These are phyloP conservation scores for Homarus gammarus DNA, from an alignment of 2,888 invertebrate genomes.

Conservation along the genomic window DNA sequence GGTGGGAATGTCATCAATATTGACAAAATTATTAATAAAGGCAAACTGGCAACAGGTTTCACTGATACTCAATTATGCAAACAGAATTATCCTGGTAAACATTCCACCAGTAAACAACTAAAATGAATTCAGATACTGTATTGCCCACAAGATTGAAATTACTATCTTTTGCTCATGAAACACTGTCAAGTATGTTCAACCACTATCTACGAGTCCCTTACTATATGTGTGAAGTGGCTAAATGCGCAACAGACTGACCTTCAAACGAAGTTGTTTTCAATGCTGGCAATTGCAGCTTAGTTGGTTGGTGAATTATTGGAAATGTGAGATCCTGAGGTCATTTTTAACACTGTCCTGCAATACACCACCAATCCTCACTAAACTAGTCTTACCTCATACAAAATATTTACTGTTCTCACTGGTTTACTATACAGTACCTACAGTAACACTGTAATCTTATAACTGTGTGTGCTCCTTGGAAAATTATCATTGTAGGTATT, in stretches of 20 bases:
- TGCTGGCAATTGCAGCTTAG: conserved; percentile 1
- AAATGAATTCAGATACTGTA: neutral
- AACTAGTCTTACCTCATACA: conserved; percentile 4
- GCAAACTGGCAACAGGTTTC: neutral
- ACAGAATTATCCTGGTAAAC: neutral
- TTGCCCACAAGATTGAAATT: neutral
- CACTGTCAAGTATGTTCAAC: neutral
- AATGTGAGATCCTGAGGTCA: conserved; percentile 25
- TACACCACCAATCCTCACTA: conserved; percentile 36
- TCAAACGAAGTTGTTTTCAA: neutral
- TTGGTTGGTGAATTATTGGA: conserved; percentile 2
- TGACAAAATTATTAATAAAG: neutral
- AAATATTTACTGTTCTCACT: conserved; percentile 29
- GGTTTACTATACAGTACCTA: conserved; percentile 28
- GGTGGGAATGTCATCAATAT: conserved; percentile 51
- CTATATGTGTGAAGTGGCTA: neutral
- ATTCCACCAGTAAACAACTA: neutral
- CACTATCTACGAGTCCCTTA: neutral
- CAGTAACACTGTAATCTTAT: conserved; percentile 8
- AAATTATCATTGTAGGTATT: conserved; percentile 8
- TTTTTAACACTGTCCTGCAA: conserved; percentile 18
- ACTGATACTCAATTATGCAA: neutral
- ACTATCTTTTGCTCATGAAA: neutral
- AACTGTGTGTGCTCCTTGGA: neutral
- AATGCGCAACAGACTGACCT: neutral